Base-by-base conservation (phyloP, 2,113 vertebrate species). In the Polyodon spathula region DNA sequence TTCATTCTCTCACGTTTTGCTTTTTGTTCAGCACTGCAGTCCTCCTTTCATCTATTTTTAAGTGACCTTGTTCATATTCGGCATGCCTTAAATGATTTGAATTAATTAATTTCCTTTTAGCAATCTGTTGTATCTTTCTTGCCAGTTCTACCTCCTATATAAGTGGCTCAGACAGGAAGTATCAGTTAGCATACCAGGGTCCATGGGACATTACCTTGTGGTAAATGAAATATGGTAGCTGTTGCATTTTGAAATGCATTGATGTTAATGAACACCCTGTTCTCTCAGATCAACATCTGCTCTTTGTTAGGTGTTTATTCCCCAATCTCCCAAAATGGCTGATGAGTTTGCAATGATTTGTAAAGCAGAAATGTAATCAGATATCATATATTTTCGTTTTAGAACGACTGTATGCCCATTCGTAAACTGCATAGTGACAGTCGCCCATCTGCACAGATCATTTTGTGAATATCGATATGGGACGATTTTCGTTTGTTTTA, bases 201-300 rank as follows among this genome's bases (percentile, higher is more conserved):
- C 84, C 70, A 40, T 76, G 79, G 82, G 83, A 84, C 80, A 72
- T 72, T 66, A 72, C 77, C 81, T 81, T 79, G 75, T 68, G 76
- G 79, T 78, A 83, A 80, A 85, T 89, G 88, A 92, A 87, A 89
- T 89, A 90, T 88, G 76, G 86, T 77, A 83, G 80, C 84, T 85
- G 78, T 73, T 83, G 79, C 77, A 83, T 81, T 81, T 64, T 66
- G 81, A 84, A 85, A 67, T 74, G 75, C 72, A 87, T 81, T 86
- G 85, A 89, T 85, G 87, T 87, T 83, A 84, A 79, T 82, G 71
- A 60, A 60, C 68, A 70, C 84, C 74, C 59, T 63, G 77, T 71
- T 78, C 79, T 86, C 75, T 73, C 58, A 71, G 77, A 78, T 71
- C 74, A 78, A 88, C 85, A 92, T 89, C 86, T 92, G 89, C 77